Evolutionary conservation across 1,140 invertebrate species (phyloP).

Genomic region (Helicoverpa zea): DNA sequence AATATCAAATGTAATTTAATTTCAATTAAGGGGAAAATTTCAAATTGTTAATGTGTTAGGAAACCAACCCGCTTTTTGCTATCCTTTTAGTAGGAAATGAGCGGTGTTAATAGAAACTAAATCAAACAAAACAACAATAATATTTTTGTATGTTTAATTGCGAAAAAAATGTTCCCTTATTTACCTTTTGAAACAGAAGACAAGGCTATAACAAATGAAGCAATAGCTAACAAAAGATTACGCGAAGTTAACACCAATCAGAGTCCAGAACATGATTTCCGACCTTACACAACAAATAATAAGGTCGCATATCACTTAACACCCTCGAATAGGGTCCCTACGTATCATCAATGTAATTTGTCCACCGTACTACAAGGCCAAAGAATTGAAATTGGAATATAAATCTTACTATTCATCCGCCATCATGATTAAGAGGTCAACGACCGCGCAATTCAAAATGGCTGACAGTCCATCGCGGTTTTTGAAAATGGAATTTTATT

Average conservation of each 20-base stretch:
- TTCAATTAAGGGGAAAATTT: neutral
- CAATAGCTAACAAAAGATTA: constrained; percentile 24
- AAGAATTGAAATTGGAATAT: constrained; percentile 52
- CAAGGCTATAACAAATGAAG: neutral
- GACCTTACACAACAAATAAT: neutral
- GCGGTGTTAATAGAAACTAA: too few relatives aligned
- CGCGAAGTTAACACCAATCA: neutral
- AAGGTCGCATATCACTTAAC: constrained; percentile 7
- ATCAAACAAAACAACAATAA: too few relatives aligned
- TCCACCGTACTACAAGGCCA: constrained; percentile 49
- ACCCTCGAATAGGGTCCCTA: constrained; percentile 21
- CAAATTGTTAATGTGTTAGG: neutral
- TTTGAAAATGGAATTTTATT: constrained; percentile 41
- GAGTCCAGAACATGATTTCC: neutral
- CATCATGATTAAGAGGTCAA: constrained; percentile 61
- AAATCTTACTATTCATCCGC: constrained; percentile 61
- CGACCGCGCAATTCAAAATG: constrained; percentile 66
- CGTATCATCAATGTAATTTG: constrained; percentile 39
- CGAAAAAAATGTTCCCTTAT: too few relatives aligned
- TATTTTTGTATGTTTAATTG: too few relatives aligned
- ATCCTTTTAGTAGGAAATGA: too few relatives aligned
- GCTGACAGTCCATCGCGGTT: constrained; percentile 54
- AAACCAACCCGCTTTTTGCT: too few relatives aligned
- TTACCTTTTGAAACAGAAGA: too few relatives aligned
- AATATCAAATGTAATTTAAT: constrained; percentile 15